Evolutionary conservation across 2,888 invertebrate genomes (phyloP).

Genomic region (Homarus gammarus): DNA sequence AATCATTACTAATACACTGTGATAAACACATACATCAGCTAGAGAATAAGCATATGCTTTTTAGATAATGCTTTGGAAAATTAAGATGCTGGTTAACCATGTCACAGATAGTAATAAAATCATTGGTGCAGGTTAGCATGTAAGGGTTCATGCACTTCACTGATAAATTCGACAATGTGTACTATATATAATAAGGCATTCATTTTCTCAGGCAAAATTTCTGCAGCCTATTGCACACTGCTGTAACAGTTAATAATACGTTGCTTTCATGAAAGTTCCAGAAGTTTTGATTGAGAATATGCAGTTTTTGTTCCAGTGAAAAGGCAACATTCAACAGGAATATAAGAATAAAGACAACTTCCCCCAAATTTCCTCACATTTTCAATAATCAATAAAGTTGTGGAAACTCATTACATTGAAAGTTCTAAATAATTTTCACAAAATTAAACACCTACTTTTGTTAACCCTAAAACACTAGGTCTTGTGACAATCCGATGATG

Average conservation of each 20-base stretch:
- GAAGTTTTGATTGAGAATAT: neutral
- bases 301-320: neutral
- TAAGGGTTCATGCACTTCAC: neutral
- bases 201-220: neutral
- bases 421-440: neutral
- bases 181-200: conserved; percentile 3
- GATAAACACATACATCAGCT: neutral
- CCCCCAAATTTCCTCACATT: neutral
- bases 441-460: no score
- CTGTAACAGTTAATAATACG: neutral
- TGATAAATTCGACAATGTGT: neutral
- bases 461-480: neutral
- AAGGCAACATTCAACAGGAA: neutral
- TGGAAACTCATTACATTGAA: neutral
- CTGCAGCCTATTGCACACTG: neutral
- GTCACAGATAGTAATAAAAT: neutral
- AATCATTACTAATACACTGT: neutral
- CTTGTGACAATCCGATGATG: neutral
- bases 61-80: neutral
- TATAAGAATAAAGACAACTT: neutral
- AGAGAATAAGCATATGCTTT: neutral
- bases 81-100: neutral
- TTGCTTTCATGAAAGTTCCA: neutral
- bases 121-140: neutral
- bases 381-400: neutral